phyloP scores from a whole-genome alignment of 2,113 vertebrate species.

The Brachionichthys hirsutus region DNA sequence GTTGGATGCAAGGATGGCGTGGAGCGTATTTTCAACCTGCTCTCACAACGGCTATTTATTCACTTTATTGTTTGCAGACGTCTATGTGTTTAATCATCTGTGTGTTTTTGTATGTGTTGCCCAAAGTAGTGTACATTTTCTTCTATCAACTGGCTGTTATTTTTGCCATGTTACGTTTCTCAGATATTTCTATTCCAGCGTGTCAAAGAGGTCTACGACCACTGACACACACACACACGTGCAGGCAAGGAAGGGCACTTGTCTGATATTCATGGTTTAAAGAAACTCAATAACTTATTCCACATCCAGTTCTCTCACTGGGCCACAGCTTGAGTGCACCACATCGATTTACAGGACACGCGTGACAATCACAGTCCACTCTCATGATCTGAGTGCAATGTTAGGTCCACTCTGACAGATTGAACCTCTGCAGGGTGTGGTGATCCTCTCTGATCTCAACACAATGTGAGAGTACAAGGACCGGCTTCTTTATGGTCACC shows the following conservation, averaged over 20 bases:
- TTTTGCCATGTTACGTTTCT: constrained; percentile 22
- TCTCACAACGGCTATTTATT: constrained; percentile 46
- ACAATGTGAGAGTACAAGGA: background rate
- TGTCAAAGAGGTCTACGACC: constrained; percentile 30
- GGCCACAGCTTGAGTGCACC: constrained; percentile 44
- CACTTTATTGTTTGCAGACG: constrained; percentile 34
- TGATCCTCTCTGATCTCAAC: background rate
- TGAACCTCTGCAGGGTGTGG: background rate
- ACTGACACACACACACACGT: constrained; percentile 32
- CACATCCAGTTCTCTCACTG: constrained; percentile 28
- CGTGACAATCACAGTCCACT: constrained; percentile 43
- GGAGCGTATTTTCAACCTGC: constrained; percentile 40
- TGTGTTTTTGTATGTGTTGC: constrained; percentile 36
- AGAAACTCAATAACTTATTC: constrained; percentile 69
- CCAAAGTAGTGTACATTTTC: background rate
- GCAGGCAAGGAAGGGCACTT: constrained; percentile 28
- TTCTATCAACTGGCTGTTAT: background rate
- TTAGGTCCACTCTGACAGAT: constrained; percentile 8
- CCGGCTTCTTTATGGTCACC: constrained; percentile 38
- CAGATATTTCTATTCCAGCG: constrained; percentile 31
- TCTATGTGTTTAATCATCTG: constrained; percentile 37
- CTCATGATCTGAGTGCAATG: background rate
- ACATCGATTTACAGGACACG: constrained; percentile 60
- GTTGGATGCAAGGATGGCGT: constrained; percentile 26
- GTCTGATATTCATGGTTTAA: constrained; percentile 39